Evolutionary conservation across 2,113 vertebrate species (phyloP).

Genomic region (Delphinus delphis): DNA sequence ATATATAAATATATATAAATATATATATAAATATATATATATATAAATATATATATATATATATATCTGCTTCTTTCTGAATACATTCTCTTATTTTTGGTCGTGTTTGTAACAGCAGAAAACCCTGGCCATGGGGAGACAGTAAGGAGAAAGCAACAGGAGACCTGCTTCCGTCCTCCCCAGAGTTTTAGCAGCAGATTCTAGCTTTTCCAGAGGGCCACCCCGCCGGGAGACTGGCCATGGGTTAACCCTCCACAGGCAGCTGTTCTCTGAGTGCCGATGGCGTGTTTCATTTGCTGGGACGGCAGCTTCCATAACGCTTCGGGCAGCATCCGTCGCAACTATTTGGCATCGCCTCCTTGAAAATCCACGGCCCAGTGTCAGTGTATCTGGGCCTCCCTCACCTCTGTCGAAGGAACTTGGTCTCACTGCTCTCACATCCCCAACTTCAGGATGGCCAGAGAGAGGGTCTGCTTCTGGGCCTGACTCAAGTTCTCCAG

Average conservation of each 20-base stretch:
- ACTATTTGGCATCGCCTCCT: neutral
- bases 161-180: neutral
- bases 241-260: neutral
- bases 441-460: neutral
- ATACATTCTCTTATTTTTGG: neutral
- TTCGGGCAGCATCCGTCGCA: fast-evolving
- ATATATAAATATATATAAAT: neutral
- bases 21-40: neutral
- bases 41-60: neutral
- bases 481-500: neutral
- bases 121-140: neutral
- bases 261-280: neutral
- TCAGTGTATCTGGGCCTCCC: neutral
- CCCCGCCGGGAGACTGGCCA: fast-evolving
- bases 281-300: neutral
- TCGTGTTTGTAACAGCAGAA: neutral
- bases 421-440: neutral
- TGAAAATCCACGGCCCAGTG: fast-evolving
- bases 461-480: neutral
- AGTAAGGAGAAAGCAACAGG: neutral
- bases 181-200: neutral
- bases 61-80: neutral
- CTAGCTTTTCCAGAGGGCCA: neutral
- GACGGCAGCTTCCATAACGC: fast-evolving
- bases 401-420: neutral